Percentiles rank a stretch among this genome's conserved stretches.
Conservation (phyloP, 2,888 invertebrate genomes). For the Ischnus inquisitorius region DNA sequence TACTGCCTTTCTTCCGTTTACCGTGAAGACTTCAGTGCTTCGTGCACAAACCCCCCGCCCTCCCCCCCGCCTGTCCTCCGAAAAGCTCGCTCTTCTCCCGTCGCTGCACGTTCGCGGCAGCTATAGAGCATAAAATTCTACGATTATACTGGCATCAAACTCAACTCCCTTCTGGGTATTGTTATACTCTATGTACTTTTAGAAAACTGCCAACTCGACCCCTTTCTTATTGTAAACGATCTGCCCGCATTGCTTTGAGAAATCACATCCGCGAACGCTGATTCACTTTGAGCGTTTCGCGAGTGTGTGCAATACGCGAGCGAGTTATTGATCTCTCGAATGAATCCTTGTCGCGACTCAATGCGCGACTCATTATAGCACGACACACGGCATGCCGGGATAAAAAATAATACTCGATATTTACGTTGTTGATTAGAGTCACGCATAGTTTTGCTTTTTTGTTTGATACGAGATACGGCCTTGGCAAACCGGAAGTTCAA, state of each 20-base stretch:
- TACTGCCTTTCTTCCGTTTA: conserved; percentile 61
- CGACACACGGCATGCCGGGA: no score
- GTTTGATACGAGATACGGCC: no score
- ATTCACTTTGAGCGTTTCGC: conserved; percentile 8
- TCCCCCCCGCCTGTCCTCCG: background rate
- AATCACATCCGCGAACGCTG: background rate
- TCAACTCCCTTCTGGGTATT: conserved; percentile 34
- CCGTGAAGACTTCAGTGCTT: conserved; percentile 47
- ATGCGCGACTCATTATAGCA: background rate
- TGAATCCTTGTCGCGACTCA: background rate
- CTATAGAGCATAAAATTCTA: conserved; percentile 62
- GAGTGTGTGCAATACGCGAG: background rate
- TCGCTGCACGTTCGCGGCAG: conserved; percentile 30
- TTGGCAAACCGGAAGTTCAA: no score
- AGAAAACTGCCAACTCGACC: background rate
- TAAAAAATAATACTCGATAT: no score
- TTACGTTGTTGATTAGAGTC: no score
- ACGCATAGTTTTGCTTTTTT: no score
- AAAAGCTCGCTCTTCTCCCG: conserved; percentile 30
- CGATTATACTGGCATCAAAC: conserved; percentile 58
- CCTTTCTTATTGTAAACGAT: background rate
- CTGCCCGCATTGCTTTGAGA: background rate
- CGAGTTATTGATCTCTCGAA: background rate
- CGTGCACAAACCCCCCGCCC: background rate
- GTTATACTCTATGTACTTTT: conserved; percentile 31